These are phyloP conservation scores for Trichonephila clavipes DNA, from an alignment of 1,140 invertebrate genomes.

Conservation along the genomic window DNA sequence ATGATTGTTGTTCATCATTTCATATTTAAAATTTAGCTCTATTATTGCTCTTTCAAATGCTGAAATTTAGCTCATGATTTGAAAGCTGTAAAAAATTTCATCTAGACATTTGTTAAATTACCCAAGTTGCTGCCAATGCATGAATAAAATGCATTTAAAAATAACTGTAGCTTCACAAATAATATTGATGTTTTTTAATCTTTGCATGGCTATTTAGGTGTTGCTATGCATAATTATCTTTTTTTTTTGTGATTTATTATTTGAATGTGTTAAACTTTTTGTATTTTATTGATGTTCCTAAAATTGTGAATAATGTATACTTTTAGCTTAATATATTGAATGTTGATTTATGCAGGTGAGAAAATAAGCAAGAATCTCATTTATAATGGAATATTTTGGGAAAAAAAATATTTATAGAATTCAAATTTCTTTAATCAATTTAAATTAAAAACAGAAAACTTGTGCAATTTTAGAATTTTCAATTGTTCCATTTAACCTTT, in stretches of 20 bases:
- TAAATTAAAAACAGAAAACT: too few relatives aligned
- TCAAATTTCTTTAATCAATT: too few relatives aligned
- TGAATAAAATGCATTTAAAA: neutral
- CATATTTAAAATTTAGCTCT: neutral
- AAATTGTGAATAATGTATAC: neutral
- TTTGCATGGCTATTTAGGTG: neutral
- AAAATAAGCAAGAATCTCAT: neutral
- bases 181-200: neutral
- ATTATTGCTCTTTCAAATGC: neutral
- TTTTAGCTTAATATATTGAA: neutral
- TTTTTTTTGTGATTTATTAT: neutral
- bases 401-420: neutral
- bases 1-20: neutral
- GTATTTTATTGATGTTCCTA: neutral
- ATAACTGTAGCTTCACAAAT: neutral
- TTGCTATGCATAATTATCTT: neutral
- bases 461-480: too few relatives aligned
- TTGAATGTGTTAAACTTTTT: neutral
- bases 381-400: neutral
- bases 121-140: neutral
- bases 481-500: too few relatives aligned
- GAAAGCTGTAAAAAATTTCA: constrained; percentile 52
- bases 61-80: neutral
- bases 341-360: constrained; percentile 15
- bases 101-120: constrained; percentile 13